phyloP scores from a whole-genome alignment of 2,797 vertebrate species.

The Phataginus tricuspis region DNA sequence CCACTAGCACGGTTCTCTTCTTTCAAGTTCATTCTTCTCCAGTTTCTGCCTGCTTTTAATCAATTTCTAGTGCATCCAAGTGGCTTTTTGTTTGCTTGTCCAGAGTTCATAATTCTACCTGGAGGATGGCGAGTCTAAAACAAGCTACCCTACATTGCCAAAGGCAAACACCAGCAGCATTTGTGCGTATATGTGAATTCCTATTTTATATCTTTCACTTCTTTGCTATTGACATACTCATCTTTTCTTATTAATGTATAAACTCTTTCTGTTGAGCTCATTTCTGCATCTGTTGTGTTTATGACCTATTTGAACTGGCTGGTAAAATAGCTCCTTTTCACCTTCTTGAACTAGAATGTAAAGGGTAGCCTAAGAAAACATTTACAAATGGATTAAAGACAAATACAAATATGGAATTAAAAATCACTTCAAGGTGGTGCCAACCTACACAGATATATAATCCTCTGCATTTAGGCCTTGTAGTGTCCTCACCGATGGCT shows the following conservation, averaged over 20 bases:
- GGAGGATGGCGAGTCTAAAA: not conserved
- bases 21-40: not conserved
- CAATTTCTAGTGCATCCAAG: not conserved
- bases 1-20: not conserved
- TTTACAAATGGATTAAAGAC: not conserved
- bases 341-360: not conserved
- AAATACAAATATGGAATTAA: not conserved
- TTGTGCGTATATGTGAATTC: not conserved
- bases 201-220: not conserved
- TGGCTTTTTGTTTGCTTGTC: not conserved
- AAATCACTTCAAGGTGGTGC: not conserved
- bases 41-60: not conserved
- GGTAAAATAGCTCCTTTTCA: not conserved
- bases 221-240: not conserved
- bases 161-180: not conserved
- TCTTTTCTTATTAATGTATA: slow-evolving; percentile 3
- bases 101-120: not conserved
- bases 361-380: not conserved
- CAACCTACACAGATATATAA: not conserved
- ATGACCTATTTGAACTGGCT: not conserved
- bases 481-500: not conserved
- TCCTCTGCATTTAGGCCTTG: not conserved
- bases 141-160: not conserved
- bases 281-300: slow-evolving; percentile 22
- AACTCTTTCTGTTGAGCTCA: not conserved